Percentiles rank a stretch among this genome's conserved stretches.
phyloP scores from a whole-genome alignment of 2,797 vertebrate genomes.

The Leptoclinus maculatus region DNA sequence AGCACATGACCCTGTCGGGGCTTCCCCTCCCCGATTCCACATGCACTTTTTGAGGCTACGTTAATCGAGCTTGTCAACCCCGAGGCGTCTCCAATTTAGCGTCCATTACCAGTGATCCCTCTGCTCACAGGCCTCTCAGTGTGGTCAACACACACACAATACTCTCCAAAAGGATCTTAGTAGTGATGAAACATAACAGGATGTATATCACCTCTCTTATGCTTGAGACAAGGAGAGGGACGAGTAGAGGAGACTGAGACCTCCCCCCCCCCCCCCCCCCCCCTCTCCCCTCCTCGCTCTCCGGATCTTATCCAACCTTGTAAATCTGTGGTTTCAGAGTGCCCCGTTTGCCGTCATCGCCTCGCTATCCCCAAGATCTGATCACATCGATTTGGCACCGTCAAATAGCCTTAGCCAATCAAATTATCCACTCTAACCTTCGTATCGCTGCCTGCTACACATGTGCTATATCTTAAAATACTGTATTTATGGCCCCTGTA shows the following conservation, averaged over 20 bases:
- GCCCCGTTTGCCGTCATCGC: conserved; percentile 66
- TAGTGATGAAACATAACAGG: conserved; percentile 5
- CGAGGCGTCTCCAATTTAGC: conserved; percentile 41
- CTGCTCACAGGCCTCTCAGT: conserved; percentile 19
- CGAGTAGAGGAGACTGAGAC: conserved; percentile 25
- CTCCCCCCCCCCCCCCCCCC: conserved; percentile 7
- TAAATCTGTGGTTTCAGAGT: conserved; percentile 76
- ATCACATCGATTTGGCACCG: conserved; percentile 73
- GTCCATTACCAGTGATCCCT: conserved; percentile 34
- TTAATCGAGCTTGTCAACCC: conserved; percentile 62
- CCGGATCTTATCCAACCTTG: conserved; percentile 58
- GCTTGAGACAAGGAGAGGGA: conserved; percentile 4
- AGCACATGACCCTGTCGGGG: conserved; percentile 17
- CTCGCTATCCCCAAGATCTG: conserved; percentile 69
- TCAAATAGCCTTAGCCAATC: conserved; percentile 74
- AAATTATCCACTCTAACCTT: conserved; percentile 74
- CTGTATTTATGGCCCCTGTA: conserved; percentile 66
- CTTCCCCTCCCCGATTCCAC: conserved; percentile 25
- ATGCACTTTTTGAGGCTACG: conserved; percentile 28
- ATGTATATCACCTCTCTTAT: neutral
- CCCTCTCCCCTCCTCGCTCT: conserved; percentile 7
- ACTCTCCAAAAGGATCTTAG: conserved; percentile 9
- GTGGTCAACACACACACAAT: conserved; percentile 10
- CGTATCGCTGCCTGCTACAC: conserved; percentile 52
- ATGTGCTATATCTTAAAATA: conserved; percentile 68